These are phyloP conservation scores for Tipula confusa DNA, from an alignment of 2,888 invertebrate species.

Conservation along the genomic window DNA sequence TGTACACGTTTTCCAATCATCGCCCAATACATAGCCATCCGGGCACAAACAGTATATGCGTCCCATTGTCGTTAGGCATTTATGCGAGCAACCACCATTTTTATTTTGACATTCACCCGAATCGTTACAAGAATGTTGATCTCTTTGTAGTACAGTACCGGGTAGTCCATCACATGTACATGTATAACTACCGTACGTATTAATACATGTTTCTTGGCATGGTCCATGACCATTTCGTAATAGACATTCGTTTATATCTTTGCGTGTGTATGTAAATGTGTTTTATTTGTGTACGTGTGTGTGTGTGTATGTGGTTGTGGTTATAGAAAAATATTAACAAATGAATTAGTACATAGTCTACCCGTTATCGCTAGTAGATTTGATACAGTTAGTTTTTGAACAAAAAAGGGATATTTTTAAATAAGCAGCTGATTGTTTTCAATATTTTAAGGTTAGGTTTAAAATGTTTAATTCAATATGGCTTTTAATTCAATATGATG, in stretches of 20 bases:
- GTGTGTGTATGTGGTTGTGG: background rate
- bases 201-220: constrained; percentile 60
- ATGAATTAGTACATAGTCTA: background rate
- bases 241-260: constrained; percentile 60
- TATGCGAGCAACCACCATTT: constrained; percentile 53
- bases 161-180: constrained; percentile 56
- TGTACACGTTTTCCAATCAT: constrained; percentile 50
- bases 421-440: background rate
- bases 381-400: background rate
- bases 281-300: background rate
- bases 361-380: background rate
- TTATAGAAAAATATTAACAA: background rate
- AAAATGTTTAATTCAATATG: background rate
- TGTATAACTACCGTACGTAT: constrained; percentile 56
- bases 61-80: constrained; percentile 50
- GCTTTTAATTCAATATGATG: background rate
- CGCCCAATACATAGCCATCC: constrained; percentile 44
- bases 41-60: constrained; percentile 54
- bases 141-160: constrained; percentile 55
- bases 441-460: background rate
- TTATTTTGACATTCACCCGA: constrained; percentile 46
- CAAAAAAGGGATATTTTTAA: background rate
- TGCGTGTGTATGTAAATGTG: no score
- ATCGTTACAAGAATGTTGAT: constrained; percentile 55
- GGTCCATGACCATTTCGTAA: constrained; percentile 60